phyloP scores from a whole-genome alignment of 2,113 vertebrate genomes.

The Fregata magnificens region DNA sequence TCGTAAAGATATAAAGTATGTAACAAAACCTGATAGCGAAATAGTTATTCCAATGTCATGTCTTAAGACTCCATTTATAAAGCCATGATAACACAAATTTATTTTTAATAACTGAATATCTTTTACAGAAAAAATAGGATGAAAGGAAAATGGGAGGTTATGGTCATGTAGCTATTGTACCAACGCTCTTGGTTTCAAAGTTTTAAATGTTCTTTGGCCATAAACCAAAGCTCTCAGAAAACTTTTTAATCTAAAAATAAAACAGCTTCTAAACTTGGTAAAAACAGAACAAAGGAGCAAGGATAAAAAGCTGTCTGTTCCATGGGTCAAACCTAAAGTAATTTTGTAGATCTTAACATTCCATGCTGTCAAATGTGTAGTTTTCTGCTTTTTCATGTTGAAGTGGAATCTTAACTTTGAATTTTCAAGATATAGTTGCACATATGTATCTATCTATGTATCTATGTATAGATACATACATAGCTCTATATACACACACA shows the following conservation, averaged over 20 bases:
- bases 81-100: neutral
- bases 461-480: neutral
- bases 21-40: neutral
- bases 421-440: neutral
- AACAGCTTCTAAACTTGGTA: neutral
- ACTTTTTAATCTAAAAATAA: neutral
- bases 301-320: neutral
- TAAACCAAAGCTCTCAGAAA: neutral
- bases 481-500: neutral
- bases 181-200: neutral
- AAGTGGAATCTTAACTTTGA: neutral
- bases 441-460: neutral
- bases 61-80: neutral
- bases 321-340: neutral
- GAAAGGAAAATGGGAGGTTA: neutral
- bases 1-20: neutral
- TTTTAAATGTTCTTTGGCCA: neutral
- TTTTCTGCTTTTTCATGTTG: neutral
- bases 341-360: neutral
- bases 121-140: neutral
- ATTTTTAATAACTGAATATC: neutral
- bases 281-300: neutral
- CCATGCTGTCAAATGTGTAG: neutral
- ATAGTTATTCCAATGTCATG: neutral
- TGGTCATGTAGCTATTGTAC: neutral